Base-by-base conservation (phyloP, 1,140 invertebrate species). In the Sesamia nonagrioides region DNA sequence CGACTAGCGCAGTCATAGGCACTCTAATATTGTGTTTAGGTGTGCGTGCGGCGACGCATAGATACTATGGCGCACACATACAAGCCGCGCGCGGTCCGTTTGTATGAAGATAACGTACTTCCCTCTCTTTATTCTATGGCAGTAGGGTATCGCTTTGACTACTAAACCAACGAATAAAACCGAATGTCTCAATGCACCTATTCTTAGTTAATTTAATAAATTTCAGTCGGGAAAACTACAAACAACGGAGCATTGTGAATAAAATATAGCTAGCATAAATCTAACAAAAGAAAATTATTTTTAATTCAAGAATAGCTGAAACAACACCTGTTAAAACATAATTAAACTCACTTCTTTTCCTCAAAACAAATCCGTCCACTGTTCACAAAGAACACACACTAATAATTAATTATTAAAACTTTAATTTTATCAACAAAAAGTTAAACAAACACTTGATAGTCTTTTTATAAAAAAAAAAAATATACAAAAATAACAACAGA, bases 281-380 rank as follows among this genome's bases (percentile, higher is more conserved):
- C 13, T 50, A 58, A 58, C 54, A 58, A 58, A 58, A 27, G 54
- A 58, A 33, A 33, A 33, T 33, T 58, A 21, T 58, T 58, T 33
- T 58, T 3, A 13, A 11, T 27, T 4, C 11, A 58, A 13, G 11
- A 56, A 56, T 27, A 21, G 52, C 42, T 45, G 0, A 50, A 56
- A 27, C 54, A 58, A 58, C 54, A 58, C 9, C 54, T 58, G 54
- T 58, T 27, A 13, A 4, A 56, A 58, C 3, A 58, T 4, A 9
- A 27, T 58, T 15, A 58, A 58, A 15, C 54, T 58, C 13, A 58
- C 54, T 58, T 58, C 21, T 58, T 27, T 33, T 27, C 13, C 18
- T 58, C 21, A 33, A 9, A 33, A 13, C 11, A 9, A 33, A 58
- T 15, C 27, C 21, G 54, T 58, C 11, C 54, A 58, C 54, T 33